These are phyloP conservation scores for Anser brachyrhynchus DNA, from an alignment of 2,113 vertebrate genomes.

Conservation along the genomic window DNA sequence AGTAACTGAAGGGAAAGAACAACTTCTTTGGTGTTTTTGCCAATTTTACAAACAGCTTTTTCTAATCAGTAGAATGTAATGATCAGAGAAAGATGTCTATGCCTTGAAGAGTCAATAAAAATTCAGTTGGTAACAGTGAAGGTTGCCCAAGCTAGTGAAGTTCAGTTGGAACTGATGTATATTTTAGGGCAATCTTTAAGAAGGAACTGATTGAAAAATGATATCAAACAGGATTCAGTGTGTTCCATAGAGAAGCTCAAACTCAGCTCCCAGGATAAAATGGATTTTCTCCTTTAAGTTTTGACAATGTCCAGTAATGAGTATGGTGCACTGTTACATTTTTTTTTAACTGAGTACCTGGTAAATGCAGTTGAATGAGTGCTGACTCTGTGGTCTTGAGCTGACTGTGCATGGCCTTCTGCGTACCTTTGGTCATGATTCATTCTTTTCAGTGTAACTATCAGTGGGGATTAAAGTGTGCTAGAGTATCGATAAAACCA, in stretches of 20 bases:
- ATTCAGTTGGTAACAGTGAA: not conserved
- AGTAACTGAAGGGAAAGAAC: not conserved
- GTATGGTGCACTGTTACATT: not conserved
- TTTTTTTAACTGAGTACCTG: not conserved
- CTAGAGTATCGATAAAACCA: not conserved
- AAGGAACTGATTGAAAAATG: not conserved
- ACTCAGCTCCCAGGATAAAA: not conserved
- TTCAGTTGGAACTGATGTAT: not conserved
- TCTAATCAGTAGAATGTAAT: not conserved
- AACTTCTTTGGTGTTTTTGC: not conserved
- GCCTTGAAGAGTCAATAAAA: not conserved
- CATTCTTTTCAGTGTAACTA: not conserved
- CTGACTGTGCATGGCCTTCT: conserved; percentile 1
- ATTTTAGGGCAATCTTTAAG: not conserved
- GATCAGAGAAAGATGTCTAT: not conserved
- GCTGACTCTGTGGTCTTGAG: not conserved
- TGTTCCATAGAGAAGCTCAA: not conserved
- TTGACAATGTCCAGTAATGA: rapidly evolving
- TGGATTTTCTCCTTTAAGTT: not conserved
- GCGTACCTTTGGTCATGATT: not conserved
- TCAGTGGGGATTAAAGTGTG: not conserved
- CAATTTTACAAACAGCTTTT: not conserved
- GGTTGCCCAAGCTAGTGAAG: not conserved
- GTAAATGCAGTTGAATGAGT: not conserved
- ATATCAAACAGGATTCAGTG: not conserved